Evolutionary conservation across 1,140 invertebrate species (phyloP), one percentile per base, ranked within the genome.

Genomic region (Megalonaias nervosa): DNA sequence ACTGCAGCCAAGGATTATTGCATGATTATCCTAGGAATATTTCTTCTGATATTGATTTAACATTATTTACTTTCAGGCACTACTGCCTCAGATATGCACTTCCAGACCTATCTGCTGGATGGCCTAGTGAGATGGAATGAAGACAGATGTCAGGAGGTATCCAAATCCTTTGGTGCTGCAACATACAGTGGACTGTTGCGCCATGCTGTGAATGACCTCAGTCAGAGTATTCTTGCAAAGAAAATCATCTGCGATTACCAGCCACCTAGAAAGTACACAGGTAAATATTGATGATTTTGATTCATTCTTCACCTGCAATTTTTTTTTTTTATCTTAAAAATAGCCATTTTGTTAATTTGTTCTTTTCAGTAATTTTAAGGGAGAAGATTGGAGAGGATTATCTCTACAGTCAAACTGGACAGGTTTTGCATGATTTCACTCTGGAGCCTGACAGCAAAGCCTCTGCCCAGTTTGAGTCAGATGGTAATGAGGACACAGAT

Each of bases 41-140:
- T 31, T 31, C 31, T 31, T 55, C 57, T 56, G 48, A 2, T 31
- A 31, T 31, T 31, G 31, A 31, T 31, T 31, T 31, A 31, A 31
- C 31, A 31, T 31, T 65, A 56, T 55, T 0, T 60, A 59, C n/a
- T 56, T 73, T 17, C 73, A 75, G 76, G 83, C 2, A 77, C 72
- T n/a, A 74, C 59, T 55, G 77, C 81, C 17, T 77, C 31, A 26
- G 78, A 76, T 60, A 55, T 65, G 19, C 74, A 84, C 64, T 84
- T 82, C 65, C 81, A 84, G 38, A 68, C 77, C 9, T 84, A 75
- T 55, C 66, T 82, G 16, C 65, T 84, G 55, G 82, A 81, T 21
- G 81, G 82, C 26, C 23, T 82, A 23, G n/a, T 70, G 2, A 23
- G 72, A n/a, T 84, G 82, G 82, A 84, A 84, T 62, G 62, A 71